These are phyloP conservation scores for Caretta caretta DNA, from an alignment of 2,113 vertebrate genomes.

Conservation along the genomic window DNA sequence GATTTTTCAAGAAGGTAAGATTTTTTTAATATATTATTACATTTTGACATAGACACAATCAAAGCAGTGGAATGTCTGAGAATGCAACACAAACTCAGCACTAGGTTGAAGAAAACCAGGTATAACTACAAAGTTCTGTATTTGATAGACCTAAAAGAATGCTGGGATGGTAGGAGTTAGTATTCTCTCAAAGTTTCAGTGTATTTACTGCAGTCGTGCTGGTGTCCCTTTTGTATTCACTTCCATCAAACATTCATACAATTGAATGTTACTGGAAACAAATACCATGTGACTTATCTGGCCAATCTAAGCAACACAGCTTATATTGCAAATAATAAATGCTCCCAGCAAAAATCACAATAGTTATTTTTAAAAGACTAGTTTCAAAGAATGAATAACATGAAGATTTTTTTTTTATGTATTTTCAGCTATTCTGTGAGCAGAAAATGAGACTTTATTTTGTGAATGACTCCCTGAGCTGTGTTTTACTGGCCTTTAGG, in stretches of 20 bases:
- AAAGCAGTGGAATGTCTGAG: neutral
- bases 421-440: neutral
- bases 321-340: neutral
- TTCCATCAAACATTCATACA: conserved; percentile 29
- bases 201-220: neutral
- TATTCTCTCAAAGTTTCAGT: neutral
- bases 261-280: neutral
- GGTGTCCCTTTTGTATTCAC: neutral
- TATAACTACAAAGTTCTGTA: neutral
- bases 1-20: neutral
- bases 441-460: neutral
- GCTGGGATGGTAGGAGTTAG: neutral
- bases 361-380: neutral
- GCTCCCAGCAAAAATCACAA: neutral
- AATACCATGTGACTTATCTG: neutral
- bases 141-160: neutral
- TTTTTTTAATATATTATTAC: neutral
- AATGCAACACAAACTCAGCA: neutral
- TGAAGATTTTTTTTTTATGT: neutral
- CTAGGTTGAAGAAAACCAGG: neutral
- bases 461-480: neutral
- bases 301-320: neutral
- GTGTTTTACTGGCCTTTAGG: neutral
- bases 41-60: neutral
- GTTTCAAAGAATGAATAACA: neutral